Evolutionary conservation across 2,888 invertebrate genomes (phyloP), one percentile per base, ranked within the genome.

Genomic region (Tubiluchus corallicola): DNA sequence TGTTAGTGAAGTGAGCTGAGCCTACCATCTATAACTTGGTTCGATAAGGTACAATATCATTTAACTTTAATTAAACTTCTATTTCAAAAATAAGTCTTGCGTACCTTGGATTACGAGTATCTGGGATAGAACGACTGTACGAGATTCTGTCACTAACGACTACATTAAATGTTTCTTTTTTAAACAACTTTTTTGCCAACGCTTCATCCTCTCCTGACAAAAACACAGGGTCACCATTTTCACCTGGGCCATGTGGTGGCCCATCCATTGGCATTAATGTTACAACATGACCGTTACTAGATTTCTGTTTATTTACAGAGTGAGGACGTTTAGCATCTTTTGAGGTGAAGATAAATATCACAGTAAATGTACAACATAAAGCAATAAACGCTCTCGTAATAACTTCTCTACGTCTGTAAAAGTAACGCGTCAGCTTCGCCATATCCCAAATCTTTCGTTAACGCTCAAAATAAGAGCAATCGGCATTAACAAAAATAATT

Each of bases 151-250:
- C n/a, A n/a, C 29, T 29, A 9, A n/a, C 29, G n/a, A 29, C 29
- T 29, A 29, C n/a, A 29, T 29, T 29, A n/a, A 29, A 29, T n/a
- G 29, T n/a, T n/a, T 29, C 29, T 29, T 29, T 29, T n/a, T 29
- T n/a, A 29, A 29, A 29, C 29, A 9, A n/a, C 9, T n/a, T 29
- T 9, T 29, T n/a, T 9, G 29, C 29, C n/a, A 29, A 9, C 9
- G 9, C 9, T 29, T 29, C 9, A 9, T 29, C 9, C n/a, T 29
- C 29, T 29, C n/a, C n/a, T 9, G 9, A 9, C 29, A 29, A 29
- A 9, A 9, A n/a, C 29, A 29, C 29, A 9, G 9, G 9, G 9
- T 29, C n/a, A 9, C 29, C 29, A n/a, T 29, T 29, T n/a, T 29
- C 29, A 9, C 29, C 29, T 29, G 29, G 29, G 9, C 29, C 29